Evolutionary conservation across 2,888 invertebrate species (phyloP), one percentile per base, ranked within the genome.

Genomic region (Hemistola chrysoprasaria): DNA sequence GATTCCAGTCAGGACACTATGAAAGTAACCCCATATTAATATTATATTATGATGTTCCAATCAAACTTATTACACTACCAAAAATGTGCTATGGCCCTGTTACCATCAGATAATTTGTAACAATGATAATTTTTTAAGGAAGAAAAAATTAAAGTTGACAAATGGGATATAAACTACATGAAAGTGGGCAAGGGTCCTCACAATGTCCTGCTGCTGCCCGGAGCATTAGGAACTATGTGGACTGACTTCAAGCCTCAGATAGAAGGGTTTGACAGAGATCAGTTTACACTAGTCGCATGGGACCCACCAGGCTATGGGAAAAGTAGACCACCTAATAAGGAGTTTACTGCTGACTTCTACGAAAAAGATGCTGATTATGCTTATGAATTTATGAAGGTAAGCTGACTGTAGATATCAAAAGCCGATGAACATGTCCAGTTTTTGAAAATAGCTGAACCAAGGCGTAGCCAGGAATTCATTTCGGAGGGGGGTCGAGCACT

Each of bases 281-380:
- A 92, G 62, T 92, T 93, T 52, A 93, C 92, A 0, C 52, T 94
- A 11, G 74, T 94, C 5, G 94, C 91, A 0, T 95, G 94, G 95
- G 97, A 97, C 77, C 96, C 97, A 0, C 95, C 95, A 0, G 97
- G 97, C 0, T 97, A 95, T 81, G 97, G 97, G 0, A 92, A 92
- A 46, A 96, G 96, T 44, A 90, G 93, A 48, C 97, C 96, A 0
- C 96, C 96, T 0, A 84, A 92, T 11, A 90, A 94, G 50, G 83
- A 91, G n/a, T 97, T 95, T 67, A 82, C 91, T 0, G 59, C 86
- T 0, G 90, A 95, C 57, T 96, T 95, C 71, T 93, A 92, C 58
- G 90, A 92, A 39, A 90, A 90, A 48, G 97, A 97, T 87, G 96
- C 97, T 3, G 86, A 91, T 16, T 76, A 80, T 47, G 95, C 95